phyloP scores from a whole-genome alignment of 53 echinoderm and acorn worm genomes.

The Mesocentrotus franciscanus region DNA sequence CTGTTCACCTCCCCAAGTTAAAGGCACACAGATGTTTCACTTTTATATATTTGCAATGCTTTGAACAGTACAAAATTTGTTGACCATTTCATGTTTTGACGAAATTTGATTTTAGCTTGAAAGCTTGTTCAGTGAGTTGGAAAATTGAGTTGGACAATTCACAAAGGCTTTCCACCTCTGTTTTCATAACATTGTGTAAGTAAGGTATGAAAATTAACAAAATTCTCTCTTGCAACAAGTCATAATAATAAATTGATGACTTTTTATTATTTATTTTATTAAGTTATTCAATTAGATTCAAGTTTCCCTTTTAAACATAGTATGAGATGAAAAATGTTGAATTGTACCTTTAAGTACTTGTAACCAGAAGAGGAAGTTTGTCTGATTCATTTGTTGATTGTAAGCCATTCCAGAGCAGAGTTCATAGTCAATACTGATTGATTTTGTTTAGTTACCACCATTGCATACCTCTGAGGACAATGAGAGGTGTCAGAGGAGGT shows the following conservation, averaged over 20 bases:
- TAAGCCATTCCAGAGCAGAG: slow-evolving; percentile 41
- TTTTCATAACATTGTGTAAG: no score
- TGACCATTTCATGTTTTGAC: no score
- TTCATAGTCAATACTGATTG: slow-evolving; percentile 37
- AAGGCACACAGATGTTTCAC: not conserved
- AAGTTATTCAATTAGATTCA: no score
- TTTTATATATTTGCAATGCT: not conserved
- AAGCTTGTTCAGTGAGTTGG: no score
- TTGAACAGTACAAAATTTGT: not conserved
- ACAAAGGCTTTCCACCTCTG: no score
- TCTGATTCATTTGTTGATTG: slow-evolving; percentile 44
- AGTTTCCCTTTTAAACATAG: no score
- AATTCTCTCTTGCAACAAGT: no score
- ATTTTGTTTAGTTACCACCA: slow-evolving; percentile 1
- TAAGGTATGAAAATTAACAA: no score
- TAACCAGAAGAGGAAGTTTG: slow-evolving; percentile 31
- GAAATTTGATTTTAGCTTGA: no score
- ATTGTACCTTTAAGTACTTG: not conserved
- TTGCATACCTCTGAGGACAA: not conserved
- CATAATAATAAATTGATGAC: no score
- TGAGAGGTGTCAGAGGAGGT: slow-evolving; percentile 25
- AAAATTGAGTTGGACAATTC: no score
- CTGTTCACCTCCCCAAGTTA: not conserved
- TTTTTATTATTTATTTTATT: no score
- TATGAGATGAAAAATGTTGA: not conserved